These are phyloP conservation scores for Brachionichthys hirsutus DNA, from an alignment of 2,113 vertebrate genomes.

Conservation along the genomic window DNA sequence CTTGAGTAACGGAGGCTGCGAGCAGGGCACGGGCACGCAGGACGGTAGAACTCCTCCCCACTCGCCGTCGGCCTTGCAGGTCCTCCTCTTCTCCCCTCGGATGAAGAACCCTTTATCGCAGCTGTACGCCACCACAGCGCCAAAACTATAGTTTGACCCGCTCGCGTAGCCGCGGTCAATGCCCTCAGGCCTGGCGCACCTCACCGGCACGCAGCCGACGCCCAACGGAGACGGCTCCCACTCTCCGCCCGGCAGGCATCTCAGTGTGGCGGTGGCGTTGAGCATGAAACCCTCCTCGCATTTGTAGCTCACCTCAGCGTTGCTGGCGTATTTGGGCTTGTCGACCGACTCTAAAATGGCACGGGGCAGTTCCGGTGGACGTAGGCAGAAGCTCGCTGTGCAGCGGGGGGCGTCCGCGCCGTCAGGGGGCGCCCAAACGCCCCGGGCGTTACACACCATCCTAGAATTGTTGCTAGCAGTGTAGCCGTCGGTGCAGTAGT, in stretches of 20 bases:
- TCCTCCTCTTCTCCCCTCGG: slow-evolving; percentile 92
- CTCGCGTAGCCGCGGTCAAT: slow-evolving; percentile 88
- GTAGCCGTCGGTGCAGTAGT: slow-evolving; percentile 94
- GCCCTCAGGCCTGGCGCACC: slow-evolving; percentile 86
- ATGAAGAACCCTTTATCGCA: slow-evolving; percentile 92
- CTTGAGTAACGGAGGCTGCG: slow-evolving; percentile 79
- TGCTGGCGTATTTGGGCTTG: slow-evolving; percentile 88
- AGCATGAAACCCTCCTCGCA: slow-evolving; percentile 94
- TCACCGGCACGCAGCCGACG: slow-evolving; percentile 88
- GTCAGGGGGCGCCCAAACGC: slow-evolving; percentile 87
- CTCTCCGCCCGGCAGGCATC: slow-evolving; percentile 87
- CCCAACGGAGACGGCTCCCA: slow-evolving; percentile 89
- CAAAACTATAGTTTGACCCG: slow-evolving; percentile 92
- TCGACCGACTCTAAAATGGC: slow-evolving; percentile 89
- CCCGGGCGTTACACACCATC: slow-evolving; percentile 89
- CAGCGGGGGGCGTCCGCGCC: slow-evolving; percentile 83
- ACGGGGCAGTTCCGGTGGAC: slow-evolving; percentile 82
- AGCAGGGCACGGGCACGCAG: slow-evolving; percentile 89
- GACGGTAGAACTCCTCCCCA: slow-evolving; percentile 88
- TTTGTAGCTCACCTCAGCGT: slow-evolving; percentile 89
- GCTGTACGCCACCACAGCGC: slow-evolving; percentile 92
- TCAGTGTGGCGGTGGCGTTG: slow-evolving; percentile 87
- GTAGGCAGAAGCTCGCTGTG: slow-evolving; percentile 93
- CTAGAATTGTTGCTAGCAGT: slow-evolving; percentile 87
- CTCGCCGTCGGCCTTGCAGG: slow-evolving; percentile 89